Evolutionary conservation across 53 echinoderm and acorn worm species (phyloP).

Genomic region (Luidia sarsii): DNA sequence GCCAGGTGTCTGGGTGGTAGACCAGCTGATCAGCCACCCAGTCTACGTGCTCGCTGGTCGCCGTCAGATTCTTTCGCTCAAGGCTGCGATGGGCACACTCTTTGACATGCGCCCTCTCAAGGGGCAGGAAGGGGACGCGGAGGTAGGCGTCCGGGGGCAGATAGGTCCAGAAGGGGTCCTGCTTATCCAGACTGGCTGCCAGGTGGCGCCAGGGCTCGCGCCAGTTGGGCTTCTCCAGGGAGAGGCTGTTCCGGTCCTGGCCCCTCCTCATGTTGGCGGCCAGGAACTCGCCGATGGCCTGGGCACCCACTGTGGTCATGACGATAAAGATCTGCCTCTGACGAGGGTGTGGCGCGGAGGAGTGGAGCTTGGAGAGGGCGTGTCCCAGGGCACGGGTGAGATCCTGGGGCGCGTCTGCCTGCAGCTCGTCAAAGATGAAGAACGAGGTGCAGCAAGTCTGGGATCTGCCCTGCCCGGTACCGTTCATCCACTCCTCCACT

Average conservation of each 20-base stretch:
- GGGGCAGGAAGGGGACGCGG: conserved; percentile 76
- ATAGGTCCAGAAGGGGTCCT: conserved; percentile 37
- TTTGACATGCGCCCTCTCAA: conserved; percentile 73
- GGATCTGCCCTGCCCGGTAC: not conserved
- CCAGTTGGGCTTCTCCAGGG: not conserved
- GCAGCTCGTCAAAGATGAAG: conserved; percentile 71
- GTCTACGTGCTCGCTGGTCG: conserved; percentile 62
- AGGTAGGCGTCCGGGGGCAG: conserved; percentile 41
- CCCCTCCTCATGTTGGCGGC: conserved; percentile 20
- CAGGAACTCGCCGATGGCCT: conserved; percentile 27
- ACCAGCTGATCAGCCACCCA: conserved; percentile 82
- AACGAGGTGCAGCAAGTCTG: conserved; percentile 31
- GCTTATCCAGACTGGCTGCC: conserved; percentile 18
- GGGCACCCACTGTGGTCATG: conserved; percentile 7
- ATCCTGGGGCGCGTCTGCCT: conserved; percentile 54
- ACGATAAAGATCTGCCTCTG: conserved; percentile 4
- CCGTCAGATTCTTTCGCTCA: conserved; percentile 30
- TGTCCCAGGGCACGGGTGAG: conserved; percentile 38
- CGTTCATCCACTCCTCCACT: conserved; percentile 33
- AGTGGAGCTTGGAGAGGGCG: conserved; percentile 1
- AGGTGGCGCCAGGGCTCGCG: conserved; percentile 37
- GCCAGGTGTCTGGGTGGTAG: conserved; percentile 59
- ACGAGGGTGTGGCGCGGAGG: not conserved
- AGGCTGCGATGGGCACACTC: conserved; percentile 58
- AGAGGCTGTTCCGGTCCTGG: conserved; percentile 22